These are phyloP conservation scores for Archips xylosteana DNA, from an alignment of 2,888 invertebrate species.

Conservation along the genomic window DNA sequence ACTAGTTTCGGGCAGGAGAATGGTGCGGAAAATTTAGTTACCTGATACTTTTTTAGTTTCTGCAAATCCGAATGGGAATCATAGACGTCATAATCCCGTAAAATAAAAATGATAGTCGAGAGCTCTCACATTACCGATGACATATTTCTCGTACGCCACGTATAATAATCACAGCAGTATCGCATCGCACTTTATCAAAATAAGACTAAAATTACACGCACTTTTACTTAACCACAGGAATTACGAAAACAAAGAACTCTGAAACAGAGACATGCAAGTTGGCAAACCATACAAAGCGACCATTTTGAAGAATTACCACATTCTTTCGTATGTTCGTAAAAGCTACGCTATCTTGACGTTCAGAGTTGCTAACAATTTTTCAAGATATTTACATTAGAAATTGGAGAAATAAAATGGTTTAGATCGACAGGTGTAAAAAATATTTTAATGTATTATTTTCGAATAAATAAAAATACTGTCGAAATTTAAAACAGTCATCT, in stretches of 20 bases:
- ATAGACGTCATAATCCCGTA: slow-evolving; percentile 76
- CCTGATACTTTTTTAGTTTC: slow-evolving; percentile 70
- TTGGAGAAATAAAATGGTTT: background rate
- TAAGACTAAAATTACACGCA: slow-evolving; percentile 55
- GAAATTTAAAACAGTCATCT: background rate
- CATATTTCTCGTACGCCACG: slow-evolving; percentile 75
- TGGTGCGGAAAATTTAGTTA: slow-evolving; percentile 56
- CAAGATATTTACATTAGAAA: slow-evolving; percentile 13
- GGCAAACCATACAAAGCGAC: slow-evolving; percentile 88
- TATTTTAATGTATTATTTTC: background rate
- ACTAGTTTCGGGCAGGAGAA: slow-evolving; percentile 44
- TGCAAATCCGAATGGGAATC: slow-evolving; percentile 65
- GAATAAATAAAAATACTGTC: background rate
- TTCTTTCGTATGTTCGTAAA: slow-evolving; percentile 84
- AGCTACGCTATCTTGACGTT: slow-evolving; percentile 66
- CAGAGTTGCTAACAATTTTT: slow-evolving; percentile 35
- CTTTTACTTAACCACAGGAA: slow-evolving; percentile 61
- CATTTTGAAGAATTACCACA: slow-evolving; percentile 91
- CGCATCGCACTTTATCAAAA: slow-evolving; percentile 56
- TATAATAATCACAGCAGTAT: slow-evolving; percentile 57
- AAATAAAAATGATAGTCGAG: slow-evolving; percentile 75
- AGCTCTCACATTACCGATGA: slow-evolving; percentile 85
- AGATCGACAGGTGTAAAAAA: background rate
- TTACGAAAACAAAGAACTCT: slow-evolving; percentile 83
- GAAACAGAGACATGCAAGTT: slow-evolving; percentile 86